Evolutionary conservation across 64 coral and sea anemone species (phyloP).

Genomic region (Trachythela sp.): DNA sequence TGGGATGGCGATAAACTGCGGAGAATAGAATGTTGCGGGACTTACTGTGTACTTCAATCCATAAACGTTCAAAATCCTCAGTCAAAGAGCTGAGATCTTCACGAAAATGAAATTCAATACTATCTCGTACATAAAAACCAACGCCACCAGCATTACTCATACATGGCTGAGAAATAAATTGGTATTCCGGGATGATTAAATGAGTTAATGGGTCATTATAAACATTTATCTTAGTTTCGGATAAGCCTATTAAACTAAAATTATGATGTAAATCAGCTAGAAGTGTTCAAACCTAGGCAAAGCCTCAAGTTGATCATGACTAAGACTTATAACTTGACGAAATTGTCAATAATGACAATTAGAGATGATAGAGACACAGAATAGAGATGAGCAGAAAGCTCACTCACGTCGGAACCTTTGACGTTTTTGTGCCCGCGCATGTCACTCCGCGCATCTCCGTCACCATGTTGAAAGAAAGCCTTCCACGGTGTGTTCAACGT

Average conservation of each 20-base stretch:
- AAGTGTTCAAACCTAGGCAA: no score
- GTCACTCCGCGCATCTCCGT: no score
- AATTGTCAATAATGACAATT: no score
- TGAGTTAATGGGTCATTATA: neutral
- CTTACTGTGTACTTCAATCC: slow-evolving; percentile 31
- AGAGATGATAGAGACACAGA: no score
- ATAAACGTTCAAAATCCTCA: slow-evolving; percentile 8
- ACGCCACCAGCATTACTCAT: neutral
- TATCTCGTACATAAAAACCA: no score
- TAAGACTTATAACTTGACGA: no score
- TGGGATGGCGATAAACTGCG: slow-evolving; percentile 31
- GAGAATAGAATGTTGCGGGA: neutral
- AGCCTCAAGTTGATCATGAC: no score
- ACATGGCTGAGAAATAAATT: neutral
- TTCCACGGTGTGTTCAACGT: no score
- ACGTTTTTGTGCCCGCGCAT: no score
- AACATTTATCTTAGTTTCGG: neutral
- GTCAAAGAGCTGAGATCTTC: neutral
- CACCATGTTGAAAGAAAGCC: no score
- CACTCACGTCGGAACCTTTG: no score
- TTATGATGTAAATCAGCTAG: neutral
- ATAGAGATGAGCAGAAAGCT: no score
- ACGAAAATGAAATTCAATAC: neutral
- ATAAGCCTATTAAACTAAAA: neutral
- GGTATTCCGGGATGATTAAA: neutral